These are phyloP conservation scores for Thinocorus orbignyianus DNA, from an alignment of 2,113 vertebrate species.

Conservation along the genomic window DNA sequence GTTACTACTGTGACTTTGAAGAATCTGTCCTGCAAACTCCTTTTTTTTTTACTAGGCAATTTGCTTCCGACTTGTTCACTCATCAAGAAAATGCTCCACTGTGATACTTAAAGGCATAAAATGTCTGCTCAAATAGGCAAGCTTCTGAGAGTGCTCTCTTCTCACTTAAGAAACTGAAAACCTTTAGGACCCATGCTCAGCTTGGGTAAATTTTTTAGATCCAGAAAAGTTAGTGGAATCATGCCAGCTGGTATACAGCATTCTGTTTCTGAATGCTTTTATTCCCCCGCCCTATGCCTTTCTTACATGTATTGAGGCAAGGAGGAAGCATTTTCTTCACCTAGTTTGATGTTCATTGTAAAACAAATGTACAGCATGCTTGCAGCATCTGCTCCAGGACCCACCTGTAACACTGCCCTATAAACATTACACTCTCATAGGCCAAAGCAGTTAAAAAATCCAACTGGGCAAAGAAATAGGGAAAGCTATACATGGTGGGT, in stretches of 20 bases:
- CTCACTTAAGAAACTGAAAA: neutral
- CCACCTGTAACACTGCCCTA: neutral
- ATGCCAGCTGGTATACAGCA: neutral
- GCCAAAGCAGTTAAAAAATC: neutral
- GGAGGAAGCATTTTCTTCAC: neutral
- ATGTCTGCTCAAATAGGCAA: neutral
- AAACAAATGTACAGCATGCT: neutral
- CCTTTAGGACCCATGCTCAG: neutral
- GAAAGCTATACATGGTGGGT: neutral
- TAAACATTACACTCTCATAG: neutral
- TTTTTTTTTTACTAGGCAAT: neutral
- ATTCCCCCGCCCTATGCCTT: accelerated
- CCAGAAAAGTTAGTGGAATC: neutral
- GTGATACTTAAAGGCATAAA: neutral
- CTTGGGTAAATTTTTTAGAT: neutral
- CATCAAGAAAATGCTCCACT: neutral
- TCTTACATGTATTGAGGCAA: neutral
- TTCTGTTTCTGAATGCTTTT: neutral
- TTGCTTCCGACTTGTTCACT: neutral
- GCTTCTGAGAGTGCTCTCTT: neutral
- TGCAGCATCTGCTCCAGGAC: neutral
- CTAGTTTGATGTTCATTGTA: neutral
- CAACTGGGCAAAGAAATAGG: neutral
- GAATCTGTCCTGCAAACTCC: neutral
- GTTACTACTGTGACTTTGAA: neutral